Conservation (phyloP, 2,797 vertebrate species). For the Poliocrania exsul region DNA sequence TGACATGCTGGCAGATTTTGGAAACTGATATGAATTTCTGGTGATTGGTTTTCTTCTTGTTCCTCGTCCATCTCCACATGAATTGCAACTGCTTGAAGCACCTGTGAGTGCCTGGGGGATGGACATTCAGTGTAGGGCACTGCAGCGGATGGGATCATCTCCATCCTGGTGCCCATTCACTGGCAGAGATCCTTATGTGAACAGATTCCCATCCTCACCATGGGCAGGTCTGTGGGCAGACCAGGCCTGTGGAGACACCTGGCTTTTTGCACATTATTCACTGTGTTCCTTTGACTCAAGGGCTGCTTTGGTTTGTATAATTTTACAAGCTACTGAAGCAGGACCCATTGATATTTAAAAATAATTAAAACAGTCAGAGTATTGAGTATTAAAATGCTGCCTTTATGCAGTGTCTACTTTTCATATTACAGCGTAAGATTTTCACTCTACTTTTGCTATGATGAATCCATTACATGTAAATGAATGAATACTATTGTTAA, state of each 20-base stretch:
- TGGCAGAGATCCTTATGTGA: not conserved
- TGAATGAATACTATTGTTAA: conserved; percentile 71
- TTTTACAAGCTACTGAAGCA: conserved; percentile 68
- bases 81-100: not conserved
- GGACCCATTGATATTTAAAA: conserved; percentile 67
- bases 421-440: conserved; percentile 50
- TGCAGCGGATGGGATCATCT: not conserved
- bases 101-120: not conserved
- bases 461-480: conserved; percentile 69
- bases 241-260: not conserved
- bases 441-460: conserved; percentile 65
- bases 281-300: conserved; percentile 32
- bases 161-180: not conserved
- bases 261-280: not conserved
- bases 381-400: conserved; percentile 61
- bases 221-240: not conserved
- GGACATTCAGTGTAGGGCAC: fast-evolving
- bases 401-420: conserved; percentile 61
- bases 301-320: conserved; percentile 37
- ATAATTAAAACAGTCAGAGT: conserved; percentile 63
- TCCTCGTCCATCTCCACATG: not conserved
- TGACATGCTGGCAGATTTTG: not conserved
- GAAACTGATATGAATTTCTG: not conserved
- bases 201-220: not conserved
- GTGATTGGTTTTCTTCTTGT: not conserved